Percentiles rank a stretch among this genome's conserved stretches.
Evolutionary conservation across 2,888 invertebrate species (phyloP).

Genomic region (Sminthurinus aureus): DNA sequence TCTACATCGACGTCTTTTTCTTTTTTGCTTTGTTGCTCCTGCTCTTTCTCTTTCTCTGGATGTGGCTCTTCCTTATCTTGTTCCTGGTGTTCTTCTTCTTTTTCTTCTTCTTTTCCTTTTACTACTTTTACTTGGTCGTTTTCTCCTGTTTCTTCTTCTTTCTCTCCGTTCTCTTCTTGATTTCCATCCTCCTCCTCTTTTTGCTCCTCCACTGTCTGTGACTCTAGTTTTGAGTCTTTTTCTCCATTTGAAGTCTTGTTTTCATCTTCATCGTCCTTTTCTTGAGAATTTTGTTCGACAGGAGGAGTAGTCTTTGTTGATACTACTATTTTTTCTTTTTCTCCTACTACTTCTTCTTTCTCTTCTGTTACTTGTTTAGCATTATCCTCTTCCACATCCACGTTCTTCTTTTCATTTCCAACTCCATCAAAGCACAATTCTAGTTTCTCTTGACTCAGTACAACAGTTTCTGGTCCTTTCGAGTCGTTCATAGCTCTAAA

Average conservation of each 20-base stretch:
- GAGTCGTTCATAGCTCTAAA: background rate
- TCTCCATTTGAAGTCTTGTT: background rate
- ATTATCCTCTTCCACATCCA: background rate
- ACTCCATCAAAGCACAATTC: background rate
- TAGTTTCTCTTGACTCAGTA: slow-evolving; percentile 4
- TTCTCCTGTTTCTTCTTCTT: background rate
- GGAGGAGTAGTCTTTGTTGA: background rate
- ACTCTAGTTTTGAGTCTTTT: background rate
- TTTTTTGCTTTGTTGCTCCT: background rate
- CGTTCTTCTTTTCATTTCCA: background rate
- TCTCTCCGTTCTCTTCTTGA: too few relatives aligned
- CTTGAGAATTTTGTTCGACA: background rate
- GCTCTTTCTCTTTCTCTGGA: slow-evolving; percentile 11
- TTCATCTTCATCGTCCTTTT: background rate
- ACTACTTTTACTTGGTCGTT: too few relatives aligned
- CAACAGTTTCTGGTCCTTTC: background rate
- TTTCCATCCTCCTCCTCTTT: background rate
- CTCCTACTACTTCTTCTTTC: background rate
- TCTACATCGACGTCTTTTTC: too few relatives aligned
- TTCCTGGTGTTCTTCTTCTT: background rate
- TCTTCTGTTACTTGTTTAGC: background rate
- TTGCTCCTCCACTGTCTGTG: background rate
- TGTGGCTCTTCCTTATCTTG: slow-evolving; percentile 15
- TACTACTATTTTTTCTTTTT: background rate
- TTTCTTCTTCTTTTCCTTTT: background rate